Conservation (phyloP, 2,797 vertebrate genomes). For the Psittacula echo region DNA sequence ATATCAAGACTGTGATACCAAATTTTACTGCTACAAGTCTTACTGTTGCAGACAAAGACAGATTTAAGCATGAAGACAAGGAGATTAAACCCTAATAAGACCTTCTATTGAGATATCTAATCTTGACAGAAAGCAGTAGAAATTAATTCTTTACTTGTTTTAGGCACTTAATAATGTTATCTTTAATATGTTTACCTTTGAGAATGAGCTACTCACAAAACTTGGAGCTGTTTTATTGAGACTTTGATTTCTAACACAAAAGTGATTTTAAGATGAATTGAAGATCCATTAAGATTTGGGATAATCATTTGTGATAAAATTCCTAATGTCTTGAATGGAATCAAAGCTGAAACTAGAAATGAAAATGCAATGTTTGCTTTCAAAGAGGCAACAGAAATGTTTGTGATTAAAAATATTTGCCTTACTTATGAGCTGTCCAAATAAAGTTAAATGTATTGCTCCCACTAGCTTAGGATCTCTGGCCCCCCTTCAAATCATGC, state of each 20-base stretch:
- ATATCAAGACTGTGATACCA: neutral
- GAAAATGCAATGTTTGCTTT: neutral
- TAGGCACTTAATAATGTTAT: neutral
- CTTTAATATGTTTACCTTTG: neutral
- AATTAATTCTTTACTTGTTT: neutral
- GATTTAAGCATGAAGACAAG: neutral
- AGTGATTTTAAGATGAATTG: neutral
- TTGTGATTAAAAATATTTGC: neutral
- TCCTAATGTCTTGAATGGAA: neutral
- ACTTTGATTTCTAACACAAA: neutral
- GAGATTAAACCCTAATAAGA: neutral
- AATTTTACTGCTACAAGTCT: neutral
- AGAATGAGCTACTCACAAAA: neutral
- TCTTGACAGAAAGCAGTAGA: neutral
- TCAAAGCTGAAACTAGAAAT: neutral
- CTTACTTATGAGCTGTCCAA: neutral
- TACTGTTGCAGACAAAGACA: neutral
- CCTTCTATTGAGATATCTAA: neutral
- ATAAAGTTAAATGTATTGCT: neutral
- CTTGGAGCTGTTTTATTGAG: neutral
- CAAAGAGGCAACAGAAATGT: neutral
- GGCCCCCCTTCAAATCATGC: neutral
- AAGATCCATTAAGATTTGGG: neutral
- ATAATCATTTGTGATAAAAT: neutral
- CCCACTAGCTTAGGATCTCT: neutral